A percentile compares a stretch with the other conserved stretches of the same genome.
Evolutionary conservation across 1,140 invertebrate species (phyloP).

Genomic region (Tetragnatha versicolor): DNA sequence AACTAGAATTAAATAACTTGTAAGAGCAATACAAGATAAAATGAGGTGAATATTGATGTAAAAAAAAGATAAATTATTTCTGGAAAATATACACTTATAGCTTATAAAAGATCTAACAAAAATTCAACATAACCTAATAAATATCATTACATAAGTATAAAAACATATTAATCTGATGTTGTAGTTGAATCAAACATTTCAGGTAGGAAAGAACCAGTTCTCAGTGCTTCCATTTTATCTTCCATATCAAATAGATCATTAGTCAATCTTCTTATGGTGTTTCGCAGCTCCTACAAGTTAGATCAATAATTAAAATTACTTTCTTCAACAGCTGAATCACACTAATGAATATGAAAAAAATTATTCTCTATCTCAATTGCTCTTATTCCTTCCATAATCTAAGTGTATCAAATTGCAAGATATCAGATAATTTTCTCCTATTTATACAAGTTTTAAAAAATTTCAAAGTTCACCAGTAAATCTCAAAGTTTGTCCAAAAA

Average conservation of each 20-base stretch:
- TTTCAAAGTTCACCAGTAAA: too few relatives aligned
- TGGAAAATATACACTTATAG: not conserved
- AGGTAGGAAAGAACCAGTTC: slow-evolving; percentile 43
- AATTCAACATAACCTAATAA: not conserved
- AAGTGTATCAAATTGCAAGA: too few relatives aligned
- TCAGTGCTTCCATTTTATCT: slow-evolving; percentile 50
- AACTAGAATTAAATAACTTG: too few relatives aligned
- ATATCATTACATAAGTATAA: not conserved
- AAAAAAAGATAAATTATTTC: not conserved
- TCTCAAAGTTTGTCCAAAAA: too few relatives aligned
- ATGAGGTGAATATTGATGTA: not conserved
- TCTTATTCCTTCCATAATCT: not conserved
- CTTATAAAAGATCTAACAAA: not conserved
- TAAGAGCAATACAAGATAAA: not conserved
- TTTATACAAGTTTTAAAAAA: too few relatives aligned
- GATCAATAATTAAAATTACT: not conserved
- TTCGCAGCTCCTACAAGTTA: slow-evolving; percentile 32
- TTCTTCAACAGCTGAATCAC: not conserved
- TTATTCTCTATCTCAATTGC: not conserved
- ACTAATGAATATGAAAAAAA: not conserved
- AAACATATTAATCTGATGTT: slow-evolving; percentile 11
- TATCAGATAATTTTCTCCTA: too few relatives aligned
- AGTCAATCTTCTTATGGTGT: slow-evolving; percentile 45
- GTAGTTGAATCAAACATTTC: slow-evolving; percentile 21
- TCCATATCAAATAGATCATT: slow-evolving; percentile 56